phyloP scores from a whole-genome alignment of 1,140 invertebrate species.

The Conus betulinus region DNA sequence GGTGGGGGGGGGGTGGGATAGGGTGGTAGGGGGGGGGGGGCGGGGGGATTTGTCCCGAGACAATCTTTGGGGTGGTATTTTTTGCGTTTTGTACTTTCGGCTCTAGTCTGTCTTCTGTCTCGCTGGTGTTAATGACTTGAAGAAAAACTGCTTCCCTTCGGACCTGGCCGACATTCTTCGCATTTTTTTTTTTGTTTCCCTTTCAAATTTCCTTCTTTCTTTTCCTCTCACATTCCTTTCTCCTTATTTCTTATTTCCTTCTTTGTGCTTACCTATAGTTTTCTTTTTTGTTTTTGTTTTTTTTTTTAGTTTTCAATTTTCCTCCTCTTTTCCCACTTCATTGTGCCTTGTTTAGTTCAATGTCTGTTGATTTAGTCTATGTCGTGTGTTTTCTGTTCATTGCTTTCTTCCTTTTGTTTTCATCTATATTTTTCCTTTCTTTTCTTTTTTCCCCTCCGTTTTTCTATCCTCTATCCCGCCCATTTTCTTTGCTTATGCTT shows the following conservation, averaged over 20 bases:
- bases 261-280: background rate
- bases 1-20: too few relatives aligned
- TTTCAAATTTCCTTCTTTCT: background rate
- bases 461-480: background rate
- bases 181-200: background rate
- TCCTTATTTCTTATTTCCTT: background rate
- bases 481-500: too few relatives aligned
- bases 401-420: too few relatives aligned
- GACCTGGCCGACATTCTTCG: background rate
- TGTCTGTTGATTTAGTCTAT: background rate
- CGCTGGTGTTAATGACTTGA: too few relatives aligned
- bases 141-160: background rate
- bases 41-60: too few relatives aligned
- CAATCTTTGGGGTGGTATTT: too few relatives aligned
- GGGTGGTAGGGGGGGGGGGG: too few relatives aligned
- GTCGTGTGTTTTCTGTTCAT: too few relatives aligned
- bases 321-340: background rate
- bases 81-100: too few relatives aligned
- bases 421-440: background rate
- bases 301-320: too few relatives aligned
- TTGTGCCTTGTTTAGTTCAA: background rate
- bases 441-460: background rate
- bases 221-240: background rate
- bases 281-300: background rate
- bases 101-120: too few relatives aligned